Base-by-base conservation (phyloP, 2,888 invertebrate genomes). In the Lasioglossum oenotherae region DNA sequence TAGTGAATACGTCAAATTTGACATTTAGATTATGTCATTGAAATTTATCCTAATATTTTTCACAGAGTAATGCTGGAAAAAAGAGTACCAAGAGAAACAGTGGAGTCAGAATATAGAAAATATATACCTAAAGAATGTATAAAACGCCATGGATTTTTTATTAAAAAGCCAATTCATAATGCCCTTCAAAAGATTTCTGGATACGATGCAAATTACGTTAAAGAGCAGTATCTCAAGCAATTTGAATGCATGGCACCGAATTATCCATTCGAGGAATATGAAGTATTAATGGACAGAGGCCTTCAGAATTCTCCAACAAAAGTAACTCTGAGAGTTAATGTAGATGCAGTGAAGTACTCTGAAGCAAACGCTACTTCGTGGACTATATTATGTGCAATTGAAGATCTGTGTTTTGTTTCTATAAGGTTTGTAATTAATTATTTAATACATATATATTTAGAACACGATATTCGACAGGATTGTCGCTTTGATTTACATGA, bases 331-430 rank as follows among this genome's bases (percentile, higher is more conserved):
- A 93, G 94, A 85, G 94, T 96, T 2, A 95, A 95, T 88, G 95
- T 95, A 2, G 85, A 91, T 5, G 93, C 93, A 80, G 91, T 95
- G 12, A 93, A 92, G 82, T 95, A 93, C 78, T 92, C 87, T 53
- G 93, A 94, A 77, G 76, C 82, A 4, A 90, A 91, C 14, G 89
- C 87, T 49, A 84, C 71, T 75, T 88, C 89, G 3, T 95, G 95
- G 95, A 90, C 83, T 67, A 87, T 86, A 60, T 96, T 98, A 14
- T 98, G 98, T 92, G 96, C 97, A 57, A 97, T 98, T 92, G 98
- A 98, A 94, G 98, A 98, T 91, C 95, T 99, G 85, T 98, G 98
- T 93, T 98, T 97, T 93, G 95, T 98, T 90, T 98, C 98, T 82
- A 97, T 98, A 86, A 96, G 96, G 91, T 95, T 94, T 86, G 41